Evolutionary conservation across 2,113 vertebrate species (phyloP).

Genomic region (Syngnathoides biaculeatus): DNA sequence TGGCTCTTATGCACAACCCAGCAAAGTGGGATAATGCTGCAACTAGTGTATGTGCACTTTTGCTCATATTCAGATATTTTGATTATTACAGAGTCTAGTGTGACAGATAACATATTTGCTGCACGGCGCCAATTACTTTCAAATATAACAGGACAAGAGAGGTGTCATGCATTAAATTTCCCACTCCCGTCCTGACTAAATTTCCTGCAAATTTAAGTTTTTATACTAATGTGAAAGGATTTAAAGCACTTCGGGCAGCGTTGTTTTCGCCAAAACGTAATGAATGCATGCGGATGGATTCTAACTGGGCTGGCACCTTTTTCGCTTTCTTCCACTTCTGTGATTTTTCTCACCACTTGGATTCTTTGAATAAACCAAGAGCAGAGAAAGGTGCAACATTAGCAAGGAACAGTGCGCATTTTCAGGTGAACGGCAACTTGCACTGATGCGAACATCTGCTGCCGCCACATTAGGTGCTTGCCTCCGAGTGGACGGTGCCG

Average conservation of each 20-base stretch:
- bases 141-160: too few relatives aligned
- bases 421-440: constrained; percentile 33
- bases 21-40: neutral
- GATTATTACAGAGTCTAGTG: too few relatives aligned
- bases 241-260: neutral
- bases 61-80: neutral
- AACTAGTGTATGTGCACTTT: neutral
- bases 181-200: neutral
- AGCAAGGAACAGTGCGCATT: constrained; percentile 26
- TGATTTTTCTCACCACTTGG: neutral
- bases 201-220: neutral
- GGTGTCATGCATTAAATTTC: neutral
- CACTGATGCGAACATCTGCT: constrained; percentile 62
- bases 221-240: neutral
- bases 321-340: neutral
- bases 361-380: constrained; percentile 9
- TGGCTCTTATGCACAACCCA: neutral
- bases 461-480: constrained; percentile 49
- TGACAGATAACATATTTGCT: too few relatives aligned
- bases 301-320: neutral
- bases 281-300: neutral
- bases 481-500: constrained; percentile 35
- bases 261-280: neutral
- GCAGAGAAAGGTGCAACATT: constrained; percentile 19
- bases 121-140: too few relatives aligned